These are phyloP conservation scores for Lepus oiostolus DNA, from an alignment of 2,797 vertebrate genomes.

Conservation along the genomic window DNA sequence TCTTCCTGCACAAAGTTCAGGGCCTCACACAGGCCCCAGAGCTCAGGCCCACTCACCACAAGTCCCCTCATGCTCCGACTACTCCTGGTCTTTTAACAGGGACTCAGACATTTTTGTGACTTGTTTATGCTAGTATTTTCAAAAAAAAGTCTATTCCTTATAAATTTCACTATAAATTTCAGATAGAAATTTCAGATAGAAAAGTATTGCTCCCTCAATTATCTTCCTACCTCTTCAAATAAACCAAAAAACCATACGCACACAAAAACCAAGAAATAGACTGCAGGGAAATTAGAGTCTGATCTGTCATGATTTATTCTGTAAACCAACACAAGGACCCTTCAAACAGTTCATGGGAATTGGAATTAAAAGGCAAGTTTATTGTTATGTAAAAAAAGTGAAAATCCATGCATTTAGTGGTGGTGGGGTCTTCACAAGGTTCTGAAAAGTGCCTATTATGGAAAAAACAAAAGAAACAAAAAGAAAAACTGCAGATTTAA, in stretches of 20 bases:
- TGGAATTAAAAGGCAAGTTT: too few relatives aligned
- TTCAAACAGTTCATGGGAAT: too few relatives aligned
- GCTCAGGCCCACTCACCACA: neutral
- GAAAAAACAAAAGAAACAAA: too few relatives aligned
- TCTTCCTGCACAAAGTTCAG: neutral
- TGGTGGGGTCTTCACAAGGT: too few relatives aligned
- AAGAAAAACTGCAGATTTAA: too few relatives aligned
- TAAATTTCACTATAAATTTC: slow-evolving; percentile 11
- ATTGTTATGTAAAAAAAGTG: too few relatives aligned
- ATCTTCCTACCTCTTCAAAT: neutral
- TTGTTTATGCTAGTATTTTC: neutral
- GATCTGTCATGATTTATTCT: neutral
- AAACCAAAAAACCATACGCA: neutral
- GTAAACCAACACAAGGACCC: neutral
- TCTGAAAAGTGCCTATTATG: too few relatives aligned
- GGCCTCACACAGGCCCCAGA: rapidly evolving
- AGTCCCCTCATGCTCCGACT: neutral
- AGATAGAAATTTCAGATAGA: neutral
- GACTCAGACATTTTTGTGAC: neutral
- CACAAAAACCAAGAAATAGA: neutral
- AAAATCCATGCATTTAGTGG: too few relatives aligned
- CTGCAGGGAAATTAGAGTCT: neutral
- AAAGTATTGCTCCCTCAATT: neutral
- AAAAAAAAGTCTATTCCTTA: neutral
- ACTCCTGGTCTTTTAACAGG: neutral